Conservation (phyloP, 2,797 vertebrate species). For the Gephyroberyx darwinii region DNA sequence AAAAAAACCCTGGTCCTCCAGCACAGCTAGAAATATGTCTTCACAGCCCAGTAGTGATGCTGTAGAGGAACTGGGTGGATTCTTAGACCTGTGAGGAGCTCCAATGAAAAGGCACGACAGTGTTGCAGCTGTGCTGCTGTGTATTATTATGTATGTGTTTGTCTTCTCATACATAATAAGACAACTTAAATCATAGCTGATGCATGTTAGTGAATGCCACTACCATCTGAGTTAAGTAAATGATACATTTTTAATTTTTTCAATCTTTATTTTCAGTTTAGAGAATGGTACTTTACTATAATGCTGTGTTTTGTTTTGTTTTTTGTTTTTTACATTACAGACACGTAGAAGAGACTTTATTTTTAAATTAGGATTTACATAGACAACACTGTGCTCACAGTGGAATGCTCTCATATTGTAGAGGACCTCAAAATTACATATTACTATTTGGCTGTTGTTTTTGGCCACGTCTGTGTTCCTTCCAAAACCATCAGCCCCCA, state of each 20-base stretch:
- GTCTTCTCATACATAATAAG: conserved; percentile 11
- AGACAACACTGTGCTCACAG: conserved; percentile 19
- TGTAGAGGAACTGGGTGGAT: conserved; percentile 9
- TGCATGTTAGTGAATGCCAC: not conserved
- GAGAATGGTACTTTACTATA: not conserved
- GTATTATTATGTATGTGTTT: conserved; percentile 7
- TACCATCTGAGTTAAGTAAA: not conserved
- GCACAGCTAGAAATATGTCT: conserved; percentile 31
- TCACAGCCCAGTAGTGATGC: conserved; percentile 30
- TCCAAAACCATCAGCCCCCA: conserved; percentile 66
- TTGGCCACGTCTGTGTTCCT: conserved; percentile 57
- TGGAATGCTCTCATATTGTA: conserved; percentile 43
- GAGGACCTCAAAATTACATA: conserved; percentile 54
- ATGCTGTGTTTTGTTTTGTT: too few relatives aligned
- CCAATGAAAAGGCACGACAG: not conserved
- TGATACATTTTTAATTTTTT: too few relatives aligned
- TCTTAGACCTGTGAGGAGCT: conserved; percentile 5
- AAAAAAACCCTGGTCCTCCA: conserved; percentile 39
- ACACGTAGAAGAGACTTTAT: not conserved
- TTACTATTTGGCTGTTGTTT: conserved; percentile 63
- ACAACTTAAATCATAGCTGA: conserved; percentile 6
- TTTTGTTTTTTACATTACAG: conserved; percentile 11
- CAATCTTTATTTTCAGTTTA: conserved; percentile 1
- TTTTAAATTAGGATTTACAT: conserved; percentile 42
- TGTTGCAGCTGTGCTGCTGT: conserved; percentile 4